These are phyloP conservation scores for Nothobranchius furzeri DNA, from an alignment of 2,113 vertebrate species.

Conservation along the genomic window DNA sequence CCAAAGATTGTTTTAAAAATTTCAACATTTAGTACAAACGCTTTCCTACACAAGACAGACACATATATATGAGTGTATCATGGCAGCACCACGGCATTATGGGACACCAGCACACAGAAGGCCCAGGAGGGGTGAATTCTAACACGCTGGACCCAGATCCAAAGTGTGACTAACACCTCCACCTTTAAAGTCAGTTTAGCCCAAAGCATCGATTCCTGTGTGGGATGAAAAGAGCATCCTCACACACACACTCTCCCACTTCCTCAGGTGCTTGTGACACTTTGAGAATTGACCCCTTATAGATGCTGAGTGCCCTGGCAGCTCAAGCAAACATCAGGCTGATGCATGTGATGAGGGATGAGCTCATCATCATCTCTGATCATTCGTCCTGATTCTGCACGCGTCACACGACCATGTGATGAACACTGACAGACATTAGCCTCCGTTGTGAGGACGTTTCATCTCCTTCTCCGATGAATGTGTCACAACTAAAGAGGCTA, in stretches of 20 bases:
- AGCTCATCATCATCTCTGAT: constrained; percentile 68
- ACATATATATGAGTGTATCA: constrained; percentile 61
- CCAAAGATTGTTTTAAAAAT: too few relatives aligned
- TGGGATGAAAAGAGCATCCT: constrained; percentile 26
- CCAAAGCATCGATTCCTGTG: constrained; percentile 1
- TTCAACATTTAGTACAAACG: background rate
- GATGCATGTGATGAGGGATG: constrained; percentile 79
- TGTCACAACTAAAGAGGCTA: constrained; percentile 74
- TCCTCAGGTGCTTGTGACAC: constrained; percentile 68
- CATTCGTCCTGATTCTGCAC: constrained; percentile 58
- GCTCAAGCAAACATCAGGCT: constrained; percentile 74
- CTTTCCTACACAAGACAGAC: constrained; percentile 44
- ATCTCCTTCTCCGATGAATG: constrained; percentile 15
- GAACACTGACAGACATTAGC: constrained; percentile 82
- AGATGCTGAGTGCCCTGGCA: constrained; percentile 32
- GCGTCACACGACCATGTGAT: constrained; percentile 69
- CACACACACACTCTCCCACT: constrained; percentile 7
- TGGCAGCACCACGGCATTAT: constrained; percentile 28
- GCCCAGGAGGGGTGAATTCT: constrained; percentile 71
- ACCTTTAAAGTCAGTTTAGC: background rate
- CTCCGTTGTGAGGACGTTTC: constrained; percentile 74
- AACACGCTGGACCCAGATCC: constrained; percentile 32
- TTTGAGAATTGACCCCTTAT: constrained; percentile 74
- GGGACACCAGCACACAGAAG: constrained; percentile 61
- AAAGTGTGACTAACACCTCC: constrained; percentile 68